Evolutionary conservation across 2,113 vertebrate genomes (phyloP), one percentile per base, ranked within the genome.

Genomic region (Smithornis capensis): DNA sequence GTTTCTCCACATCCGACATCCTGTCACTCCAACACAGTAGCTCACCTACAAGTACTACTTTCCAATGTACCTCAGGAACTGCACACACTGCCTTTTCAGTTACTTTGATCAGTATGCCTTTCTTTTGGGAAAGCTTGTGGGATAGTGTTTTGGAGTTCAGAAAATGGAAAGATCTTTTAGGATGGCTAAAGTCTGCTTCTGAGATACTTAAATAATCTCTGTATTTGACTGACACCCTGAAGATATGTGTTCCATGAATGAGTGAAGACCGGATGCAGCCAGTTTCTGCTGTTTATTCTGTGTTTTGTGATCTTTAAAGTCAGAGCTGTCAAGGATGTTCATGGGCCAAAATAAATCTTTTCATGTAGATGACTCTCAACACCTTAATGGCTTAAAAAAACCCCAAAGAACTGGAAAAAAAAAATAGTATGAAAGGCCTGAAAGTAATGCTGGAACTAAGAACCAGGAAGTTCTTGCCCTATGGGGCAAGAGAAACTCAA

Each of bases 1-100:
- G 31, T 69, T 71, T 71, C 38, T 85, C 56, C 75, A 85, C 37
- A 83, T 23, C 21, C 3, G 2, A 75, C 15, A 62, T 4, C 7
- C 28, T 62, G 55, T 52, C 35, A 55, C 38, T 68, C 49, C 62
- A 78, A 37, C 9, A 56, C 53, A 78, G 44, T 13, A 78, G 14
- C 31, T 71, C 35, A 63, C 27, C 23, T 67, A 3, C 1, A 1
- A 83, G 21, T 3, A 16, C n/a, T 40, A 50, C 11, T 29, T 65
- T 9, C 9, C 44, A 89, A n/a, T 0, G 0, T 8, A 33, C 19
- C 27, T 70, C 35, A 65, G 31, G 16, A 91, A 77, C 21, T 0
- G 0, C 6, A 4, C 0, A 0, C 8, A 17, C 11, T 1, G 2
- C 35, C 23, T 50, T 71, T 76, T n/a, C 55, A 33, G 28, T 18